Base-by-base conservation (phyloP, 2,113 vertebrate genomes). In the Odontesthes bonariensis region DNA sequence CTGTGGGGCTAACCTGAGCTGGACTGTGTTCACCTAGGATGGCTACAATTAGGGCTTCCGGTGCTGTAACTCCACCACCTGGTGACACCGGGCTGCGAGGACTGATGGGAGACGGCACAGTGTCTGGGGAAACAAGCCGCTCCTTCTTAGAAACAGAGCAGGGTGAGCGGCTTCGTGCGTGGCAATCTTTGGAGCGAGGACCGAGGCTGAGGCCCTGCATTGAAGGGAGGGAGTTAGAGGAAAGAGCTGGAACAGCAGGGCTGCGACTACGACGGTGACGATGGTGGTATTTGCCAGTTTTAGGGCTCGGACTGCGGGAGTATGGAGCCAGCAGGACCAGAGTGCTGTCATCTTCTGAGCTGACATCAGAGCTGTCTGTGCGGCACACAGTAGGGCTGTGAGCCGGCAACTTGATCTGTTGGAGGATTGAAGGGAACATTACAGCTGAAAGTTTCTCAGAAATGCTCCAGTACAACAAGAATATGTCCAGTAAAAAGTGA, bases 341-440 rank as follows among this genome's bases (percentile, higher is more conserved):
- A 0, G 97, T 99, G 94, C 98, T 99, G 94, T 98, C 95, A 3
- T 99, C 97, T 52, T 98, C 97, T 0, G 97, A 98, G 88, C 96
- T 97, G 88, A 91, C 79, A 13, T 94, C 94, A 0, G 97, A 97
- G 86, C 93, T 96, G 88, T 96, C 95, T 0, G 95, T 94, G 62
- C 88, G 90, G 55, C 90, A 94, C 61, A 86, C 91, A 52, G 88
- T 87, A 17, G 91, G 94, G 69, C 96, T 96, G 6, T 92, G 94
- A 74, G 93, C 90, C 8, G 97, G 97, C 69, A 99, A 88, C 22
- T 94, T 96, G 77, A 99, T 97, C 98, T 99, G 89, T 42, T 6
- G 35, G 20, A 38, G 27, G 33, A 33, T 67, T 59, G 19, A 70
- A 51, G 20, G 53, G 31, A 27, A 54, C 32, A 49, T 31, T 54